A percentile compares a stretch with the other conserved stretches of the same genome.
These are phyloP conservation scores for Hypselothyrea guttata DNA, from an alignment of 2,888 invertebrate species.

Conservation along the genomic window DNA sequence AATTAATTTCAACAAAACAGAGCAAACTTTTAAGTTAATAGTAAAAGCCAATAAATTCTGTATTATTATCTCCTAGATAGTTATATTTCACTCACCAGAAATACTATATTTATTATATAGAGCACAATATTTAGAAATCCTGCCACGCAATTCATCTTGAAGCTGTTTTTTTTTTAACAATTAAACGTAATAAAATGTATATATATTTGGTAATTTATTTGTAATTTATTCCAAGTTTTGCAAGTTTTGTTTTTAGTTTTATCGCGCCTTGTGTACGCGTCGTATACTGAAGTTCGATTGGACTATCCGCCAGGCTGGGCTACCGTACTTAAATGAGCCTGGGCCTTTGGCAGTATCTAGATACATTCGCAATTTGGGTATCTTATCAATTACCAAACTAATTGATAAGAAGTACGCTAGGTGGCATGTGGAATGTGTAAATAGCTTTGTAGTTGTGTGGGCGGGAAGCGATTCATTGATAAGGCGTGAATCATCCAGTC, in stretches of 20 bases:
- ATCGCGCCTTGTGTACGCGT: slow-evolving; percentile 55
- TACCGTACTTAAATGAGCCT: slow-evolving; percentile 50
- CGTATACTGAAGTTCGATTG: slow-evolving; percentile 64
- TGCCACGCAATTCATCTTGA: slow-evolving; percentile 77
- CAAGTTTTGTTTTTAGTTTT: slow-evolving; percentile 30
- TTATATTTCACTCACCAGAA: slow-evolving; percentile 75
- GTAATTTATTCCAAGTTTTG: background rate
- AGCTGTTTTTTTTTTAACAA: slow-evolving; percentile 13
- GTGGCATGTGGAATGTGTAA: slow-evolving; percentile 8
- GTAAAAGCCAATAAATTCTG: too few species aligned
- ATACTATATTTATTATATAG: slow-evolving; percentile 78
- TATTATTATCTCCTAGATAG: too few species aligned
- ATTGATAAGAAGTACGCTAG: slow-evolving; percentile 14
- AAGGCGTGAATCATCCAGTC: slow-evolving; percentile 32
- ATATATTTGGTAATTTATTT: background rate
- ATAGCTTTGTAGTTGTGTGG: slow-evolving; percentile 13
- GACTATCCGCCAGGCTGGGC: slow-evolving; percentile 24
- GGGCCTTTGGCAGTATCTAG: slow-evolving; percentile 48
- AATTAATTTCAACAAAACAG: too few species aligned
- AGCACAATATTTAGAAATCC: slow-evolving; percentile 78
- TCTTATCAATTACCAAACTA: slow-evolving; percentile 29
- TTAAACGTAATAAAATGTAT: slow-evolving; percentile 6
- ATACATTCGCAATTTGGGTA: slow-evolving; percentile 35
- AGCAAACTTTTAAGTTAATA: too few species aligned
- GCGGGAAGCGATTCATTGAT: slow-evolving; percentile 38